These are phyloP conservation scores for Branchipolynoe longqiensis DNA, from an alignment of 2,888 invertebrate genomes.

Conservation along the genomic window DNA sequence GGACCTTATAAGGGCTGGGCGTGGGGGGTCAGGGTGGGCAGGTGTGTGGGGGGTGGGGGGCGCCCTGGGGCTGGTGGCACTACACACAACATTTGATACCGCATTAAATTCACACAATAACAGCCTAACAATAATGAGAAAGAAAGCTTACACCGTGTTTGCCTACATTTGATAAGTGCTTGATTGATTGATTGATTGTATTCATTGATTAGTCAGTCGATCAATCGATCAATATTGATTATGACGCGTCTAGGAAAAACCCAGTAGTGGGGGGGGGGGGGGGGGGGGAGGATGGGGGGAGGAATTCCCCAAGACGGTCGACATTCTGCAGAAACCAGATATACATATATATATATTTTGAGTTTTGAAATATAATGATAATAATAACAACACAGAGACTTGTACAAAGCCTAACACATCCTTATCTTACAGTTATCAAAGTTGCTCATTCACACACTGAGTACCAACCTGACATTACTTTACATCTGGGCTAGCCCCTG, in stretches of 20 bases:
- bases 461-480: not conserved
- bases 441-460: not conserved
- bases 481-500: constrained; percentile 3
- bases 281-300: not conserved
- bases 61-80: not conserved
- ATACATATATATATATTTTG: too few relatives aligned
- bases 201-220: too few relatives aligned
- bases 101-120: constrained; percentile 30
- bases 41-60: not conserved
- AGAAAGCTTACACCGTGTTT: constrained; percentile 42
- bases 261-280: not conserved
- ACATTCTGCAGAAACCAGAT: not conserved
- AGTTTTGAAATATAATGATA: too few relatives aligned
- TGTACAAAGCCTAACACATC: constrained; percentile 46
- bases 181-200: not conserved
- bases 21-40: not conserved
- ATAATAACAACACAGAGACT: constrained; percentile 30
- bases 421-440: constrained; percentile 28
- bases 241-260: too few relatives aligned
- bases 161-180: constrained; percentile 6
- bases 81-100: constrained; percentile 25
- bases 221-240: too few relatives aligned
- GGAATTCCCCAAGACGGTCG: too few relatives aligned
- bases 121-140: not conserved
- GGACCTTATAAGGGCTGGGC: not conserved